Evolutionary conservation across 2,888 invertebrate genomes (phyloP).

Genomic region (Melinaea menophilus): DNA sequence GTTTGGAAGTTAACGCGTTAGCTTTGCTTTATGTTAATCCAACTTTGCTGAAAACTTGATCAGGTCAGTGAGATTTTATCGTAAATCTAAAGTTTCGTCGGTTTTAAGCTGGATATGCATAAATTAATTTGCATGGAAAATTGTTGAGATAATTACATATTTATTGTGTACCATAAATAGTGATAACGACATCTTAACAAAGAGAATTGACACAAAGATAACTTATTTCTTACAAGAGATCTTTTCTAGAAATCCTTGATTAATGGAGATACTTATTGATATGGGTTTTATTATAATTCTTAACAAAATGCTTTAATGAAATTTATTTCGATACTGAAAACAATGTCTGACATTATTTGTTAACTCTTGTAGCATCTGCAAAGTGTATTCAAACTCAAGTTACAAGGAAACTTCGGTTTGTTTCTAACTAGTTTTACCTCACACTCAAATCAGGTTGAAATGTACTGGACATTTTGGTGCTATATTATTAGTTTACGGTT

Average conservation of each 20-base stretch:
- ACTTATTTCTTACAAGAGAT: no score
- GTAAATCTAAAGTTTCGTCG: background rate
- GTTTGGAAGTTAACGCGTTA: slow-evolving; percentile 21
- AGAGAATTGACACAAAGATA: no score
- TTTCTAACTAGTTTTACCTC: background rate
- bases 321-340: no score
- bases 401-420: background rate
- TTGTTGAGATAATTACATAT: no score
- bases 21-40: slow-evolving; percentile 24
- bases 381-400: background rate
- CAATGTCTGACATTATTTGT: background rate
- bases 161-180: no score
- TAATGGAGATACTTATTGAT: no score
- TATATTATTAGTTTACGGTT: no score
- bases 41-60: slow-evolving; percentile 13
- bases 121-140: background rate
- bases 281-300: no score
- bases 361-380: background rate
- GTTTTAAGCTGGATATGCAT: background rate
- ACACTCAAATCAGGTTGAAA: background rate
- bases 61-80: slow-evolving; percentile 14
- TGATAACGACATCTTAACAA: no score
- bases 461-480: background rate
- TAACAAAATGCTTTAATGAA: no score
- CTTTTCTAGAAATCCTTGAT: no score